These are phyloP conservation scores for Formica aserva DNA, from an alignment of 2,888 invertebrate genomes.

Conservation along the genomic window DNA sequence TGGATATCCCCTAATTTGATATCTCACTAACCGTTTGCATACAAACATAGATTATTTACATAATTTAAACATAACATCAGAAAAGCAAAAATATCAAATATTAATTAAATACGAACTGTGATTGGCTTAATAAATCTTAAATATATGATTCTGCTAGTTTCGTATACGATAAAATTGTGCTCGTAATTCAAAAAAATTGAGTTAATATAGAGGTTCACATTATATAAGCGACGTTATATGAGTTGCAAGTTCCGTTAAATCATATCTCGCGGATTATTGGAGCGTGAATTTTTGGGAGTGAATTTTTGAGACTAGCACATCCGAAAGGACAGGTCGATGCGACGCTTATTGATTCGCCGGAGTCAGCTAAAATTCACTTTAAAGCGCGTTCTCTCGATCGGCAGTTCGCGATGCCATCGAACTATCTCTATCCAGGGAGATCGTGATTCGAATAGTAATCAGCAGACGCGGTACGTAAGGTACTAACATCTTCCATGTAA, in stretches of 20 bases:
- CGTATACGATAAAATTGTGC: not conserved
- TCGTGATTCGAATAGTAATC: slow-evolving; percentile 62
- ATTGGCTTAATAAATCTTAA: not conserved
- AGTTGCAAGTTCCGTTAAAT: not conserved
- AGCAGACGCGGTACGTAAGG: slow-evolving; percentile 29
- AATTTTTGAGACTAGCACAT: not conserved
- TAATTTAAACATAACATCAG: not conserved
- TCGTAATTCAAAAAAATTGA: not conserved
- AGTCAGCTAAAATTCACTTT: slow-evolving; percentile 29
- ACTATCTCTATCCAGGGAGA: slow-evolving; percentile 3
- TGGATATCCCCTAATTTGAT: not conserved
- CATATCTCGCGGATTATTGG: not conserved
- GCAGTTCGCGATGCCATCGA: slow-evolving; percentile 1
- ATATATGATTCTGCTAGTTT: not conserved
- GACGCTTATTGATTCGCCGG: slow-evolving; percentile 12
- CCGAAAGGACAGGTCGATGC: not conserved
- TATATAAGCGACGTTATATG: not conserved
- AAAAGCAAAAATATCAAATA: not conserved
- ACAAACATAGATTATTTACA: not conserved
- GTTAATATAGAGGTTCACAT: not conserved
- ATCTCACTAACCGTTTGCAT: not conserved
- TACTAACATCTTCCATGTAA: slow-evolving; percentile 62
- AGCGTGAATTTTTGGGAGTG: slow-evolving; percentile 2
- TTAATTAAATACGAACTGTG: not conserved
- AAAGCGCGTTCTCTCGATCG: slow-evolving; percentile 11